Percentiles rank a stretch among this genome's conserved stretches.
These are phyloP conservation scores for Drosophila nr. fundita DNA, from an alignment of 2,888 invertebrate genomes.

Conservation along the genomic window DNA sequence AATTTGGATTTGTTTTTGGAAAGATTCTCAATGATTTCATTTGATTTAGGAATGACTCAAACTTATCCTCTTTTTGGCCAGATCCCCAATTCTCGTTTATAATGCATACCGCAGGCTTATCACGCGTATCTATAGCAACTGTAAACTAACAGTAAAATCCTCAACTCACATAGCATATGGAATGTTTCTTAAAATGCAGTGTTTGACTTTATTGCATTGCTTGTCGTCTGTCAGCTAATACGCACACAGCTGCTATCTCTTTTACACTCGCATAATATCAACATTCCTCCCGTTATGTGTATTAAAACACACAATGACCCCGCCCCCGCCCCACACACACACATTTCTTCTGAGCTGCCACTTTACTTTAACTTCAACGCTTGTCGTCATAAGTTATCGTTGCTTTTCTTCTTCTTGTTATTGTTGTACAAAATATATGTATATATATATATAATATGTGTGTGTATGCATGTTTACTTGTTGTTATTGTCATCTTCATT, in stretches of 20 bases:
- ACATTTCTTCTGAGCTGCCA: constrained; percentile 35
- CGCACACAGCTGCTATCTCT: neutral
- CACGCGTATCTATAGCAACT: neutral
- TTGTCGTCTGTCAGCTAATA: constrained; percentile 17
- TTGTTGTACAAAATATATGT: constrained; percentile 7
- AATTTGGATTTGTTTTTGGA: constrained; percentile 50
- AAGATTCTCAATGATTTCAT: constrained; percentile 6
- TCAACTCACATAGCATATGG: constrained; percentile 20
- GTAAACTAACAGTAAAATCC: neutral
- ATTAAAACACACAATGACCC: constrained; percentile 18
- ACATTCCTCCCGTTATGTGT: constrained; percentile 14
- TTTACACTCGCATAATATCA: constrained; percentile 10
- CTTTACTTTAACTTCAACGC: constrained; percentile 44
- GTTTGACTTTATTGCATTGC: constrained; percentile 24
- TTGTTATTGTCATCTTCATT: constrained; percentile 51
- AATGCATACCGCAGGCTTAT: neutral
- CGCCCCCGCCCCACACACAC: constrained; percentile 5
- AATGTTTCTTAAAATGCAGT: constrained; percentile 13
- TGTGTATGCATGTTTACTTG: constrained; percentile 8
- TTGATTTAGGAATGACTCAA: neutral
- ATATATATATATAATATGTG: neutral
- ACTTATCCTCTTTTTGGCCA: neutral
- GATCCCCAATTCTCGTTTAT: neutral
- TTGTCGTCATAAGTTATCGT: constrained; percentile 33
- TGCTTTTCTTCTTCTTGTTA: constrained; percentile 25